Evolutionary conservation across 2,888 invertebrate genomes (phyloP), one percentile per base, ranked within the genome.

Genomic region (Helicoverpa assulta): DNA sequence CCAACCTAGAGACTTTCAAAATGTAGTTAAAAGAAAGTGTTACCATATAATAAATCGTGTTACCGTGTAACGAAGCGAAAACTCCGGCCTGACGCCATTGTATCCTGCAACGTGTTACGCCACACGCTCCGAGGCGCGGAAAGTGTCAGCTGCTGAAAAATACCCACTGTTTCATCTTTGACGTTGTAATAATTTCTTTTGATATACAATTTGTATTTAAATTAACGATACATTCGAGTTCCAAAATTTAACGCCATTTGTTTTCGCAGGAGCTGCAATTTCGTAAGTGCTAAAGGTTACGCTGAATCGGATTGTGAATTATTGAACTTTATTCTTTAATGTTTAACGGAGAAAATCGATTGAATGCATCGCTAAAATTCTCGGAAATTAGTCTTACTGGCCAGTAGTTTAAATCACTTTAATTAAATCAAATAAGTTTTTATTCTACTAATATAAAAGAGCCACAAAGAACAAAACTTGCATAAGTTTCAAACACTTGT

Each of bases 1-100:
- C 51, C 43, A 59, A 16, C 16, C 14, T 40, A 43, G 14, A 54
- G 12, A 56, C 33, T 53, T 61, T 68, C 33, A 70, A 74, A 74
- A 70, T 51, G 12, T 26, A 70, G 50, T 75, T 58, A 58, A 40
- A 50, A 47, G 16, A 74, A 65, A 74, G 53, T 60, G 69, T 73
- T 63, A 53, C 29, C 29, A 6, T 58, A 52, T 64, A 67, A 72
- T 76, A 65, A 76, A 76, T 78, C n/a, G 47, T 58, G 67, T 80
- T 72, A 68, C 57, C 57, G 64, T 59, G 66, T 56, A 73, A 64
- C 71, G 64, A 70, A 70, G 67, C 63, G 57, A 29, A 67, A 78
- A 56, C 60, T 65, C 37, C 47, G 19, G 37, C 52, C 54, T 78
- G 75, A 67, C 63, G 69, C 73, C 75, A 60, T 57, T 63, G 67